Evolutionary conservation across 2,888 invertebrate species (phyloP), one percentile per base, ranked within the genome.

Genomic region (Drosophila recens): DNA sequence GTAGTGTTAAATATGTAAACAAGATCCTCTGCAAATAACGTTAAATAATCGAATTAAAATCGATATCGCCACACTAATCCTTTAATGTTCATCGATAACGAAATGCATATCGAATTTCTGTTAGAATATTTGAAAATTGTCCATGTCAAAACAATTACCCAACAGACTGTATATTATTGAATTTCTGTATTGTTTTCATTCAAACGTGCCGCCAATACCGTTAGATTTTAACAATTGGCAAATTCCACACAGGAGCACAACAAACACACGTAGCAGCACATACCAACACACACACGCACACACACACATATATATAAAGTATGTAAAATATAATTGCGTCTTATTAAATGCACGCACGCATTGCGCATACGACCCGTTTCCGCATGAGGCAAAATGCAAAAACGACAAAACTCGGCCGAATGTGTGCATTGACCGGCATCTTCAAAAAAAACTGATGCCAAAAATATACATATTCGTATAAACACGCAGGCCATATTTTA

Each of bases 281-380:
- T 75, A 56, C 33, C 57, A 48, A 20, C 13, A 34, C 10, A 30
- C 30, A 15, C n/a, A 33, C 48, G 64, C 46, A n/a, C 49, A 30
- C 30, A 42, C 34, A 81, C 36, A 57, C 52, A 64, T 36, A 46
- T 13, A 30, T 54, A 51, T 30, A 69, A 64, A 30, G 30, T 53
- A 53, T 51, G 61, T 51, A 64, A 59, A 63, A 23, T 62, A 59
- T 51, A 73, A 88, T 70, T 88, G 83, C 83, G 89, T 63, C 65
- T 62, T 72, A 86, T 40, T 23, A 23, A 49, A 45, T 53, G 53
- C 52, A 62, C 65, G 38, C 58, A 48, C 48, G 54, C 67, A 73
- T 89, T 76, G 71, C 79, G 70, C 76, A 85, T 85, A 85, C 84
- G 84, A 76, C 84, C 67, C 64, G 63, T 84, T 82, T 87, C 87